Base-by-base conservation (phyloP, 2,888 invertebrate species). In the Terebella lapidaria region DNA sequence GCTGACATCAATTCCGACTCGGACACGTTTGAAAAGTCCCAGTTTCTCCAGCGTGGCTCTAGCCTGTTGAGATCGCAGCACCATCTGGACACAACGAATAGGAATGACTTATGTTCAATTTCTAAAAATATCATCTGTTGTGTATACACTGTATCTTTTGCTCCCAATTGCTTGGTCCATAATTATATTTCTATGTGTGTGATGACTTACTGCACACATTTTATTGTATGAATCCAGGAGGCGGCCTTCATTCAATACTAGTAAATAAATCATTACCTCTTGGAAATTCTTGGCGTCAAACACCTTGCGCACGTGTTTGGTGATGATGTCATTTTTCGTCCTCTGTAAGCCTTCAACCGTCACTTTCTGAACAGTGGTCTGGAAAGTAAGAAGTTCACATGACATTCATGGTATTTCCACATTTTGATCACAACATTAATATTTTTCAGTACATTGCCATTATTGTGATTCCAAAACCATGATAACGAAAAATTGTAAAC, bases 321-420 rank as follows among this genome's bases (percentile, higher is more conserved):
- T 84, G 35, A 96, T 84, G 68, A 94, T 87, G 74, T 95, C 94
- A 78, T 94, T 90, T 79, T 92, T 91, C 1, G 95, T 96, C 62
- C 94, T 84, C 45, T 83, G 84, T 20, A 96, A 80, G 0, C 95
- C 95, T 74, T 91, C 90, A 54, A 96, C 86, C 70, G 91, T 87
- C 28, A 96, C 87, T 68, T 87, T 86, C 76, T 94, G 91, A 1
- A 96, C 93, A 57, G 90, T 85, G 0, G 90, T 92, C 88, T 81
- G 68, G 28, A 72, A 68, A 4, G 56, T 35, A 35, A 35, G 42
- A 35, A 15, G 42, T 35, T 35, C 42, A 15, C n/a, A 35, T 35
- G 42, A 35, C 42, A 10, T 35, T 35, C 42, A 35, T 35, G n/a
- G n/a, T 35, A 10, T 35, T 35, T 35, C 10, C n/a, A 35, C n/a